Conservation (phyloP, 2,113 vertebrate species). For the Lycaon pictus region DNA sequence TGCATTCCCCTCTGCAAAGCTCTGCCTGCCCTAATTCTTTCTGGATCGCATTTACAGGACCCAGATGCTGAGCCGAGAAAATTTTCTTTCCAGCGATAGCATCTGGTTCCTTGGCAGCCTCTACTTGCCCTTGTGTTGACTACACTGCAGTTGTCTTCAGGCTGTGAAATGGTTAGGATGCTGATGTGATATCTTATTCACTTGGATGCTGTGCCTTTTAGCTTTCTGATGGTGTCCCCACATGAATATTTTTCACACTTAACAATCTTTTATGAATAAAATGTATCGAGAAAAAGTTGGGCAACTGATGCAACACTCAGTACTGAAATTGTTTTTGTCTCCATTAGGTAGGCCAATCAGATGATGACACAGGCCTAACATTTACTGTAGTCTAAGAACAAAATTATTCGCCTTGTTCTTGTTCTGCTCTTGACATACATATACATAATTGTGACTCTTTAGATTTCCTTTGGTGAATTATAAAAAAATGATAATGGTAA, state of each 20-base stretch:
- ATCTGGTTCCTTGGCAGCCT: slow-evolving; percentile 87
- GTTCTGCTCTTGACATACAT: neutral
- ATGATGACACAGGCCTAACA: neutral
- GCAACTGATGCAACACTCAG: slow-evolving; percentile 23
- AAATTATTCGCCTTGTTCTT: neutral
- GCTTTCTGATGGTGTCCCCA: slow-evolving; percentile 64
- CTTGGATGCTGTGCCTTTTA: slow-evolving; percentile 77
- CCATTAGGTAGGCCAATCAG: neutral
- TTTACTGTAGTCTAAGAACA: neutral
- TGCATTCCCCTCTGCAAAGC: neutral
- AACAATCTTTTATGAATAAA: slow-evolving; percentile 60
- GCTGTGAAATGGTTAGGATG: slow-evolving; percentile 85
- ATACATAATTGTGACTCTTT: neutral
- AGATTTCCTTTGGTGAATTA: neutral
- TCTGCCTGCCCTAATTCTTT: slow-evolving; percentile 66
- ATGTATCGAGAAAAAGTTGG: slow-evolving; percentile 26
- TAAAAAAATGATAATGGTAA: neutral
- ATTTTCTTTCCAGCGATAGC: slow-evolving; percentile 84
- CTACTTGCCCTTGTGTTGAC: slow-evolving; percentile 78
- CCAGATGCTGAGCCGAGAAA: slow-evolving; percentile 84
- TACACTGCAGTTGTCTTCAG: slow-evolving; percentile 83
- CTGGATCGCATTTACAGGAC: slow-evolving; percentile 76
- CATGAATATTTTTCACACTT: slow-evolving; percentile 60
- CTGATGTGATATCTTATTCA: slow-evolving; percentile 85
- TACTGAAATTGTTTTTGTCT: neutral